Evolutionary conservation across 92 coral and sea anemone genomes (phyloP).

Genomic region (Epizoanthus fatuus): DNA sequence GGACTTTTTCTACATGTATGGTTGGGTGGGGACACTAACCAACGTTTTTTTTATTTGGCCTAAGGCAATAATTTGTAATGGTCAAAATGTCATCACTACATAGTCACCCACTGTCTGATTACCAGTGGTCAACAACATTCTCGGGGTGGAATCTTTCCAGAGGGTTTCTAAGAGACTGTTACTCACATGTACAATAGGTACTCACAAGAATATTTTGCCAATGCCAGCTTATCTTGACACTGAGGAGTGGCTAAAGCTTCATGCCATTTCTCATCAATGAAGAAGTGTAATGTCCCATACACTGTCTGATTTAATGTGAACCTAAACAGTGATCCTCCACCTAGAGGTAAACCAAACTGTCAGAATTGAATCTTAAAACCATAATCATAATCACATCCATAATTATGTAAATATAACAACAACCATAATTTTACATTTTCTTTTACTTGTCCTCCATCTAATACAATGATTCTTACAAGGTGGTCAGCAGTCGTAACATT

Average conservation of each 20-base stretch:
- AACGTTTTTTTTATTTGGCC: too few species aligned
- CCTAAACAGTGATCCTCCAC: slow-evolving; percentile 82
- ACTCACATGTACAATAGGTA: background rate
- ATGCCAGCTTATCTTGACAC: slow-evolving; percentile 85
- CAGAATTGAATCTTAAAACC: too few species aligned
- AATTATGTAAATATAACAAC: too few species aligned
- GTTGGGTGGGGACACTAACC: too few species aligned
- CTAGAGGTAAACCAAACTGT: background rate
- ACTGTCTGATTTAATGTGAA: slow-evolving; percentile 73
- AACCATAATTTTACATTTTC: too few species aligned
- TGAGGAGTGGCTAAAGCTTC: slow-evolving; percentile 69
- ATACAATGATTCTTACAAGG: background rate
- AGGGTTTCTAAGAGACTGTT: too few species aligned
- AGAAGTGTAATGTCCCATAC: slow-evolving; percentile 84
- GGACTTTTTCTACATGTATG: too few species aligned
- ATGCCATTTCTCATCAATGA: slow-evolving; percentile 89
- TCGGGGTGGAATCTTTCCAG: background rate
- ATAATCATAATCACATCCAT: too few species aligned
- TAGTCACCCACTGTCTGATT: too few species aligned
- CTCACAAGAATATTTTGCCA: slow-evolving; percentile 96
- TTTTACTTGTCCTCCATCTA: background rate
- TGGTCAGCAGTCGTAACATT: background rate
- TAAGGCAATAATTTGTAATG: too few species aligned
- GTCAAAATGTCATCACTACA: too few species aligned
- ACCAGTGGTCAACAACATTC: background rate